A percentile compares a stretch with the other conserved stretches of the same genome.
Conservation (phyloP, 2,888 invertebrate species). For the Lasioglossum lativentre region DNA sequence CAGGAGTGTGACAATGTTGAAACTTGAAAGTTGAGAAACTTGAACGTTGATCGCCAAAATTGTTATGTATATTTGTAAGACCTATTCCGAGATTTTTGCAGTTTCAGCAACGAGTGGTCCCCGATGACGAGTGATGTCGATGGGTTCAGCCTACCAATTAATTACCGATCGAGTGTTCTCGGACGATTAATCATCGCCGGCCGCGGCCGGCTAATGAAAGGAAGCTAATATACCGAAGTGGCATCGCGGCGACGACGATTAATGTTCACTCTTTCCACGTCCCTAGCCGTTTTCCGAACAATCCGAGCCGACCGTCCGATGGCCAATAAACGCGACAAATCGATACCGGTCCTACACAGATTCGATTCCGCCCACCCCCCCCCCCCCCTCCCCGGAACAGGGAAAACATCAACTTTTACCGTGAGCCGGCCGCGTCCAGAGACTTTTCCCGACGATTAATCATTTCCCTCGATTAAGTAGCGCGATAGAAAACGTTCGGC, state of each 20-base stretch:
- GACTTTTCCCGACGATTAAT: slow-evolving; percentile 43
- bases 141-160: slow-evolving; percentile 34
- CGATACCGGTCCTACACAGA: slow-evolving; percentile 37
- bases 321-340: slow-evolving; percentile 52
- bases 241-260: slow-evolving; percentile 34
- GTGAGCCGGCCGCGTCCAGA: not conserved
- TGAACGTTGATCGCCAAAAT: not conserved
- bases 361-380: slow-evolving; percentile 42
- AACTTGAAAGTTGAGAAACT: not conserved
- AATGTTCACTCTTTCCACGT: slow-evolving; percentile 37
- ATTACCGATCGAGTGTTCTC: slow-evolving; percentile 33
- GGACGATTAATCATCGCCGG: slow-evolving; percentile 43
- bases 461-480: slow-evolving; percentile 44
- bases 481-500: not conserved
- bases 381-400: not conserved
- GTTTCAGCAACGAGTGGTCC: not conserved
- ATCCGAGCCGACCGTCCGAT: not conserved
- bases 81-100: not conserved
- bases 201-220: slow-evolving; percentile 33
- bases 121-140: slow-evolving; percentile 15
- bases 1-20: not conserved
- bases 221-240: slow-evolving; percentile 52
- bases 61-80: not conserved
- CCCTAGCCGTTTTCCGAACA: not conserved
- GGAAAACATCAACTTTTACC: slow-evolving; percentile 38